Evolutionary conservation across 2,797 vertebrate species (phyloP), one percentile per base, ranked within the genome.

Genomic region (Bothrops alternatus): DNA sequence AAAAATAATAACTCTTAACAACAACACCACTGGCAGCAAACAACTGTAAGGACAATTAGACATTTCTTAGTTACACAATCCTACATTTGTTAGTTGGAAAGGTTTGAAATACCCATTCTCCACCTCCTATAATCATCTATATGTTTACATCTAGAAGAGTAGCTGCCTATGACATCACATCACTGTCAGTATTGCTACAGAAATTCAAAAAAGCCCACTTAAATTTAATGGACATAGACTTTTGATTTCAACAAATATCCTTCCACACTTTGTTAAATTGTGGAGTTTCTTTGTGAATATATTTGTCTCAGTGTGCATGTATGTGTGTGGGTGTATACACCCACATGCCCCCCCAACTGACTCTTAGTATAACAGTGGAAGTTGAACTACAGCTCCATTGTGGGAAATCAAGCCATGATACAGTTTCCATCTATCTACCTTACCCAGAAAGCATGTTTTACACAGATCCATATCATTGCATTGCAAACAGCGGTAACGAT

Each of bases 401-500:
- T 4, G 20, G 47, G 18, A 63, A 90, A 63, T 25, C 7, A 12
- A 92, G 6, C 28, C 32, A 18, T 6, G 65, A 90, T 23, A 53
- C 1, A 18, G 37, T 16, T 87, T 16, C 0, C 1, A 2, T 63
- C 26, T 4, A 37, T 11, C 20, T 55, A 0, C 37, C 98, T 98
- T 96, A 99, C 99, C 99, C 60, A 99, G 98, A 96, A 99, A 99
- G 93, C 99, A 99, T 1, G 99, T 99, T 97, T 99, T 99, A 96
- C 99, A 99, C 7, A 99, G 98, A 95, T 99, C 99, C 99, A 99
- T 99, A 93, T 99, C 99, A 26, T 98, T 99, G 96, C 99, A 99
- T 93, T 99, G 99, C 95, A 99, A 97, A 89, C 99, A 99, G 93
- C 99, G 97, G 97, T 99, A 99, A 57, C 99, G 99, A 93, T 99